Percentiles rank a stretch among this genome's conserved stretches.
Evolutionary conservation across 1,140 invertebrate genomes (phyloP).

Genomic region (Triops longicaudatus): DNA sequence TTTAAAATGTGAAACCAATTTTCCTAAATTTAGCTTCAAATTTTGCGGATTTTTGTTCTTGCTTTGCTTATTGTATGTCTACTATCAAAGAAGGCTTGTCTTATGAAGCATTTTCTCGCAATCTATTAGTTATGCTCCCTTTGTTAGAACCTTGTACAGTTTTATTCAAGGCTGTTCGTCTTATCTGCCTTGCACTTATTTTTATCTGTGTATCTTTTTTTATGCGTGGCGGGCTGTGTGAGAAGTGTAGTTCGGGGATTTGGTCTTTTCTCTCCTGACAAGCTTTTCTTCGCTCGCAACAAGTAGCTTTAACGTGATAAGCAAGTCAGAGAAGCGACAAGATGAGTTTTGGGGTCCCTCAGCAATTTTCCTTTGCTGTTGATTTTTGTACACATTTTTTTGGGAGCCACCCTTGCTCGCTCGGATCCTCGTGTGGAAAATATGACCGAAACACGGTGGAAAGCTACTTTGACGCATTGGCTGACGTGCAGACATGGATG

Average conservation of each 20-base stretch:
- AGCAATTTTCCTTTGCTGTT: background rate
- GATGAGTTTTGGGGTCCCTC: background rate
- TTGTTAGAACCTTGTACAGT: too few species aligned
- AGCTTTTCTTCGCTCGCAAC: background rate
- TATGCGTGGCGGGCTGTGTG: background rate
- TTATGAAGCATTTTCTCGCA: too few species aligned
- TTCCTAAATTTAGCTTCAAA: too few species aligned
- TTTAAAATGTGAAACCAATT: too few species aligned
- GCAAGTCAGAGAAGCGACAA: background rate
- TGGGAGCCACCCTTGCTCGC: background rate
- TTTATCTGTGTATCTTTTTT: background rate
- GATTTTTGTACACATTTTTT: background rate
- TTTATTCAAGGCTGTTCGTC: too few species aligned
- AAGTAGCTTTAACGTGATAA: conserved; percentile 12
- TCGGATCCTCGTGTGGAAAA: too few species aligned
- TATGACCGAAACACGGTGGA: background rate
- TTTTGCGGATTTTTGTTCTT: too few species aligned
- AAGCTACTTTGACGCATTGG: conserved; percentile 4
- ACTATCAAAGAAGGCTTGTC: too few species aligned
- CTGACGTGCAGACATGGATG: background rate
- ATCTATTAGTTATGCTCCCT: too few species aligned
- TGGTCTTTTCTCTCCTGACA: background rate
- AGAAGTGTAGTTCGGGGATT: conserved; percentile 2
- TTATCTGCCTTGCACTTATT: background rate
- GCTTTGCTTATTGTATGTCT: too few species aligned